phyloP scores from a whole-genome alignment of 2,888 invertebrate genomes.

The Lasioglossum oenotherae region DNA sequence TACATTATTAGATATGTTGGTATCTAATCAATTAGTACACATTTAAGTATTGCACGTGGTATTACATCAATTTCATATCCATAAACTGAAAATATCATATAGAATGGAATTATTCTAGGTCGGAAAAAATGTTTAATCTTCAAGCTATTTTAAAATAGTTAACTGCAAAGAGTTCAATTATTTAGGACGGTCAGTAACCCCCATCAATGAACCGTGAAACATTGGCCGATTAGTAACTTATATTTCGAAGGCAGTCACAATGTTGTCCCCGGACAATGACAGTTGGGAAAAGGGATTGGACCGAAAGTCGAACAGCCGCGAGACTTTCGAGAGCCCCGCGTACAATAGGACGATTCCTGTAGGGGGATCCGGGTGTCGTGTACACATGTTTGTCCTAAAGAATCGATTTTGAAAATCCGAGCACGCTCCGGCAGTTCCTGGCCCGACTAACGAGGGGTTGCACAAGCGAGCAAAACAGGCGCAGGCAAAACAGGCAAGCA shows the following conservation, averaged over 20 bases:
- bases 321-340: background rate
- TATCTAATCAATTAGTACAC: too few relatives aligned
- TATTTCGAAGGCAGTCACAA: background rate
- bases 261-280: background rate
- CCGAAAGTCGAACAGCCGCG: background rate
- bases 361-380: background rate
- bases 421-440: background rate
- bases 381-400: constrained; percentile 7
- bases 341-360: background rate
- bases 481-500: background rate
- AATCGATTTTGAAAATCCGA: constrained; percentile 14
- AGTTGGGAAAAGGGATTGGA: background rate
- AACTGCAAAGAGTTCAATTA: background rate
- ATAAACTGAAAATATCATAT: too few relatives aligned
- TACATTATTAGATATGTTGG: too few relatives aligned
- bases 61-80: too few relatives aligned
- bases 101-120: too few relatives aligned
- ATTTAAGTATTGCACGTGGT: too few relatives aligned
- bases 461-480: background rate
- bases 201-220: background rate
- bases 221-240: background rate
- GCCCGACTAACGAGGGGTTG: constrained; percentile 9
- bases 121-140: too few relatives aligned
- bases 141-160: too few relatives aligned
- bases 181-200: too few relatives aligned